A percentile compares a stretch with the other conserved stretches of the same genome.
These are phyloP conservation scores for Sturnira hondurensis DNA, from an alignment of 2,113 vertebrate genomes.

Conservation along the genomic window DNA sequence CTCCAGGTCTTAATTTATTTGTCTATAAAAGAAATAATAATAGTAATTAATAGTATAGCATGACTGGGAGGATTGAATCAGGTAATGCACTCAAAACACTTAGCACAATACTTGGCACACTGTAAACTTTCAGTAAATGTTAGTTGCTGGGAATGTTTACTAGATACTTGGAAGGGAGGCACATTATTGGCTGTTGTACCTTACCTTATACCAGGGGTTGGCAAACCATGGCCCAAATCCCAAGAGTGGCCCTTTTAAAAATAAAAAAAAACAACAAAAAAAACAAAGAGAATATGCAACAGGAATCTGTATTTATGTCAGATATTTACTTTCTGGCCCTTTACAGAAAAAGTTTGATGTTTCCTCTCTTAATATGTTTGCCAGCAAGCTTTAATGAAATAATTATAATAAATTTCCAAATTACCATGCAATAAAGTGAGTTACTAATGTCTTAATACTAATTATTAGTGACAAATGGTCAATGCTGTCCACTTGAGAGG, in stretches of 20 bases:
- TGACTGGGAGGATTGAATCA: not conserved
- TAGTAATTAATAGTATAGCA: not conserved
- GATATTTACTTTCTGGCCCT: not conserved
- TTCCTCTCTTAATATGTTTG: not conserved
- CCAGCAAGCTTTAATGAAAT: not conserved
- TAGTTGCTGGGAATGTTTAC: not conserved
- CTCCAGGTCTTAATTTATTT: constrained; percentile 6
- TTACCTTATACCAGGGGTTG: not conserved
- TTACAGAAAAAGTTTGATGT: not conserved
- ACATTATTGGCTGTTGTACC: not conserved
- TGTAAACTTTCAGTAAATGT: not conserved
- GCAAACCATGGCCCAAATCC: not conserved
- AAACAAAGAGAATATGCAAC: not conserved
- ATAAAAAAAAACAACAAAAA: not conserved
- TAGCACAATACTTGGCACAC: not conserved
- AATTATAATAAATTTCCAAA: constrained; percentile 12
- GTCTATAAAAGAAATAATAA: constrained; percentile 25
- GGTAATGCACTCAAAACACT: not conserved
- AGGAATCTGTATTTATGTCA: not conserved
- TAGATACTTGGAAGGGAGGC: not conserved
- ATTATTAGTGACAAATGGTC: constrained; percentile 8
- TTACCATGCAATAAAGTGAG: not conserved
- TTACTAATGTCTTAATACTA: not conserved
- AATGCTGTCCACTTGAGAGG: not conserved
- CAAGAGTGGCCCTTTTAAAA: not conserved